Conservation (phyloP, 92 coral and sea anemone genomes). For the Parazoanthus swiftii region DNA sequence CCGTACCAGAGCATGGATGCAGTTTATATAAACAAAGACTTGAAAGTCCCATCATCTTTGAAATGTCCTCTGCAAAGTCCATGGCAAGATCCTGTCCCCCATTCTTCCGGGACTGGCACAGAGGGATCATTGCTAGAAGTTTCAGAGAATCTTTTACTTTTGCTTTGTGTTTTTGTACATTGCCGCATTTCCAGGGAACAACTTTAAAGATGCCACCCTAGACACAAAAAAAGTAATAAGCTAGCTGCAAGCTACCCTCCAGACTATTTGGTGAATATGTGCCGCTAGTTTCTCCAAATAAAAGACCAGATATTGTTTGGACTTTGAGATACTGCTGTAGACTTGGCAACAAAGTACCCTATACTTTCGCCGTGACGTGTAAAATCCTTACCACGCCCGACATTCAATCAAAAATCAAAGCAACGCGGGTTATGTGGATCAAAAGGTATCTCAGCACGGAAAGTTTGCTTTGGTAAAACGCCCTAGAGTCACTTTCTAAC, state of each 20-base stretch:
- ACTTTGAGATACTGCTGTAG: too few relatives aligned
- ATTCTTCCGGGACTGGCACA: slow-evolving; percentile 10
- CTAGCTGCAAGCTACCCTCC: neutral
- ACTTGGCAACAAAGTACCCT: too few relatives aligned
- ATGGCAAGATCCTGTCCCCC: slow-evolving; percentile 49
- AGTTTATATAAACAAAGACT: slow-evolving; percentile 72
- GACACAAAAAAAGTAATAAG: neutral
- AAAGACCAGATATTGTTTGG: too few relatives aligned
- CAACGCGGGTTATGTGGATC: too few relatives aligned
- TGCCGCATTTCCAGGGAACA: slow-evolving; percentile 45
- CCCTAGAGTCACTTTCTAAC: too few relatives aligned
- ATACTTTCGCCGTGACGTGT: too few relatives aligned
- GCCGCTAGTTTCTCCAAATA: too few relatives aligned
- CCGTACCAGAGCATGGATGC: slow-evolving; percentile 66
- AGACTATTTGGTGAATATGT: neutral
- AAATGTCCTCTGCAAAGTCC: slow-evolving; percentile 53
- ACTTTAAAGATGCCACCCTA: slow-evolving; percentile 78
- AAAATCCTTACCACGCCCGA: too few relatives aligned
- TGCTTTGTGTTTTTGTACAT: slow-evolving; percentile 53
- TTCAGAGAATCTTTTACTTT: slow-evolving; percentile 61
- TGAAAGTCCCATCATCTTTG: slow-evolving; percentile 60
- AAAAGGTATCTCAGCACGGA: too few relatives aligned
- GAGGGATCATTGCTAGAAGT: slow-evolving; percentile 75
- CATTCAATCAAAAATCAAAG: too few relatives aligned
- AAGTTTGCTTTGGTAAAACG: too few relatives aligned